Evolutionary conservation across 2,113 vertebrate genomes (phyloP).

Genomic region (Heteronetta atricapilla): DNA sequence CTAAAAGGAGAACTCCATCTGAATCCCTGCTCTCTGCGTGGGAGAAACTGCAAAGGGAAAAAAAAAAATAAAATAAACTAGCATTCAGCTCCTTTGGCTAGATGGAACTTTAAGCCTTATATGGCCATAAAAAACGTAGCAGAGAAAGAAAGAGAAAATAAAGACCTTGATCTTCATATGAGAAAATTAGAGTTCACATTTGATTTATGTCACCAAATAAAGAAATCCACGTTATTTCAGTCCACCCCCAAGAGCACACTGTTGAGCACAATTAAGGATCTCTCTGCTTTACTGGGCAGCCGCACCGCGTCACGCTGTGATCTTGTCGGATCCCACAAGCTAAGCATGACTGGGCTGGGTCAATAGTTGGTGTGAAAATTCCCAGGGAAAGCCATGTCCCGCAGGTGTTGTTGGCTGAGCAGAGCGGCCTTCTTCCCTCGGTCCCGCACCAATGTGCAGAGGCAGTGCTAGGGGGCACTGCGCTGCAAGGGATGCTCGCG

Average conservation of each 20-base stretch:
- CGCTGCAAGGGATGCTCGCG: conserved; percentile 51
- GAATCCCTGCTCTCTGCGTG: background rate
- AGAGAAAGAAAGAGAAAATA: background rate
- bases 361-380: background rate
- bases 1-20: background rate
- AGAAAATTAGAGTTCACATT: background rate
- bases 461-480: conserved; percentile 76
- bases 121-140: background rate
- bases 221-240: background rate
- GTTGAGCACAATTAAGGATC: conserved; percentile 16
- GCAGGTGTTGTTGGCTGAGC: background rate
- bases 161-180: background rate
- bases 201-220: conserved; percentile 34
- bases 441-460: background rate
- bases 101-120: conserved; percentile 1
- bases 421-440: background rate
- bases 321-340: conserved; percentile 33
- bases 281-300: conserved; percentile 28
- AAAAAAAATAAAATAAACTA: background rate
- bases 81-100: background rate
- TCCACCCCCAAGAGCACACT: background rate
- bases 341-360: conserved; percentile 28
- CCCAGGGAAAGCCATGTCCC: background rate
- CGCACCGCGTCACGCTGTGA: background rate
- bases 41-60: background rate